Conservation (phyloP, 2,888 invertebrate species). For the Omphaloscelis lunosa region DNA sequence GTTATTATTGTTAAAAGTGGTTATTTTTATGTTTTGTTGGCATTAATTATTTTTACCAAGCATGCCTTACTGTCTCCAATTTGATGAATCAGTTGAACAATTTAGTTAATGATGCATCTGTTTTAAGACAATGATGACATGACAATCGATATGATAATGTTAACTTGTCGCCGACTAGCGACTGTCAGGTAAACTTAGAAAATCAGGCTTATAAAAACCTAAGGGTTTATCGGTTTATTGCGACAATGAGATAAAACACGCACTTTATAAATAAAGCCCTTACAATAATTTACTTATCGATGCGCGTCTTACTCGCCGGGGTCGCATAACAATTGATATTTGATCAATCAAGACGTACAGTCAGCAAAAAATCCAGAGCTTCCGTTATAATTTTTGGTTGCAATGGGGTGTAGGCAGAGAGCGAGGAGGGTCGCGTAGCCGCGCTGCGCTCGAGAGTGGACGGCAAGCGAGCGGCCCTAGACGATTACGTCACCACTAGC, state of each 20-base stretch:
- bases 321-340: neutral
- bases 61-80: neutral
- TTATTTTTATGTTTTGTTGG: neutral
- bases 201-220: neutral
- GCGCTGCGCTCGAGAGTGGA: slow-evolving; percentile 90
- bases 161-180: neutral
- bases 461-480: slow-evolving; percentile 88
- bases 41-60: slow-evolving; percentile 7
- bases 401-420: slow-evolving; percentile 91
- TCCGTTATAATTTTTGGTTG: slow-evolving; percentile 70
- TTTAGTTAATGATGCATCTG: neutral
- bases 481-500: slow-evolving; percentile 87
- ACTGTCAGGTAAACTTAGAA: neutral
- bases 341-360: neutral
- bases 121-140: neutral
- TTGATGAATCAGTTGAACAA: slow-evolving; percentile 12
- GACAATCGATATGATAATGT: neutral
- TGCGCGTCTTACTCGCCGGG: neutral
- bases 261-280: neutral
- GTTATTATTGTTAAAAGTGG: neutral
- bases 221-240: neutral
- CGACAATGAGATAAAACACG: neutral
- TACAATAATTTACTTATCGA: neutral
- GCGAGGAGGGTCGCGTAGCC: slow-evolving; percentile 91
- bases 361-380: slow-evolving; percentile 71